Evolutionary conservation across 2,113 vertebrate species (phyloP).

Genomic region (Ginglymostoma cirratum): DNA sequence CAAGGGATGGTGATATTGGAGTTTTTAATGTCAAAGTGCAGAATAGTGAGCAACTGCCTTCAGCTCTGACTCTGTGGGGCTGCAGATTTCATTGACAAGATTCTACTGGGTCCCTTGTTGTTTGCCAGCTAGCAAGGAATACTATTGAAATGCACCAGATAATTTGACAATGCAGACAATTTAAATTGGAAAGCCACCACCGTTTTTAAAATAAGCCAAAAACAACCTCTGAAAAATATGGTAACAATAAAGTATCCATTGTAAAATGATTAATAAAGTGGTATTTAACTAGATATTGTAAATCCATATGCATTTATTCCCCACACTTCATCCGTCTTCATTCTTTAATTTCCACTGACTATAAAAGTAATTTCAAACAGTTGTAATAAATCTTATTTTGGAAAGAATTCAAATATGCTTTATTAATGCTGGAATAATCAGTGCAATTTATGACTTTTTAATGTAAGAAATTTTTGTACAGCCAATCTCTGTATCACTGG

Average conservation of each 20-base stretch:
- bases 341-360: not conserved
- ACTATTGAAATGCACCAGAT: not conserved
- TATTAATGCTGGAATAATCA: not conserved
- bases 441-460: not conserved
- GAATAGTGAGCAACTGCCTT: not conserved
- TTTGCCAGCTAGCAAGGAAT: not conserved
- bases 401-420: slow-evolving; percentile 7
- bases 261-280: slow-evolving; percentile 1
- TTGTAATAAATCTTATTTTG: not conserved
- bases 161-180: not conserved
- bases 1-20: not conserved
- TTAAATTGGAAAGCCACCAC: not conserved
- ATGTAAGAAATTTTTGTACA: not conserved
- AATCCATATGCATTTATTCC: not conserved
- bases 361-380: slow-evolving; percentile 10
- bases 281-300: not conserved
- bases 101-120: not conserved
- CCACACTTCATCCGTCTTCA: not conserved
- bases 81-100: not conserved
- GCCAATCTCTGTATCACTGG: not conserved
- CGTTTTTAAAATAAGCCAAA: slow-evolving; percentile 17
- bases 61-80: not conserved
- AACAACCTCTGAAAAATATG: not conserved
- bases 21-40: not conserved
- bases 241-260: not conserved